A percentile compares a stretch with the other conserved stretches of the same genome.
phyloP scores from a whole-genome alignment of 2,797 vertebrate species.

The Eulemur mongoz region DNA sequence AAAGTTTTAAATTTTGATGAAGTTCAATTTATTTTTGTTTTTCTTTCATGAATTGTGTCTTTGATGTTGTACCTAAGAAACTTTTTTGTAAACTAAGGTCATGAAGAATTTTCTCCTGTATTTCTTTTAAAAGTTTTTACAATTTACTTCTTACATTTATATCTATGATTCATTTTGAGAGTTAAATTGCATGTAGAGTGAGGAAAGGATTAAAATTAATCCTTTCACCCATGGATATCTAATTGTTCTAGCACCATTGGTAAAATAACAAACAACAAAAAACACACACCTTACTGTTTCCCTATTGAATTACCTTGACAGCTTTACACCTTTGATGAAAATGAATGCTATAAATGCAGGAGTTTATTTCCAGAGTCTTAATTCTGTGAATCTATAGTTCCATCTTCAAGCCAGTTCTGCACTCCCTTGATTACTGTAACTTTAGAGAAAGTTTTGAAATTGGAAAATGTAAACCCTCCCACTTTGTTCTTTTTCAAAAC shows the following conservation, averaged over 20 bases:
- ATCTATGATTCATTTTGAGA: not conserved
- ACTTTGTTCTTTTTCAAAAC: not conserved
- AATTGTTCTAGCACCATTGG: not conserved
- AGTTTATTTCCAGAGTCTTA: not conserved
- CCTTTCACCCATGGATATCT: not conserved
- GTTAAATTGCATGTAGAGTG: not conserved
- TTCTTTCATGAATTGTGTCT: not conserved
- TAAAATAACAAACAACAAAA: not conserved
- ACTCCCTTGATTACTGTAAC: not conserved
- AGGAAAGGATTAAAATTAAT: not conserved
- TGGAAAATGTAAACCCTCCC: not conserved
- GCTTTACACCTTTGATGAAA: not conserved
- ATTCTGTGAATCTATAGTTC: not conserved
- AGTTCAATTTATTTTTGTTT: not conserved
- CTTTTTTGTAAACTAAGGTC: not conserved
- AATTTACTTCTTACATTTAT: not conserved
- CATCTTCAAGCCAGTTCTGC: not conserved
- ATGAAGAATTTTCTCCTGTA: not conserved
- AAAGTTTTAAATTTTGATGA: not conserved
- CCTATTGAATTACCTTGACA: not conserved
- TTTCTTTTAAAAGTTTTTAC: not conserved
- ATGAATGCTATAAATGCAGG: not conserved
- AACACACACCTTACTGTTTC: not conserved
- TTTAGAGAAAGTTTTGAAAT: not conserved
- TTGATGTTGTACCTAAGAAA: not conserved